Evolutionary conservation across 2,888 invertebrate species (phyloP), one percentile per base, ranked within the genome.

Genomic region (Orthosia gracilis): DNA sequence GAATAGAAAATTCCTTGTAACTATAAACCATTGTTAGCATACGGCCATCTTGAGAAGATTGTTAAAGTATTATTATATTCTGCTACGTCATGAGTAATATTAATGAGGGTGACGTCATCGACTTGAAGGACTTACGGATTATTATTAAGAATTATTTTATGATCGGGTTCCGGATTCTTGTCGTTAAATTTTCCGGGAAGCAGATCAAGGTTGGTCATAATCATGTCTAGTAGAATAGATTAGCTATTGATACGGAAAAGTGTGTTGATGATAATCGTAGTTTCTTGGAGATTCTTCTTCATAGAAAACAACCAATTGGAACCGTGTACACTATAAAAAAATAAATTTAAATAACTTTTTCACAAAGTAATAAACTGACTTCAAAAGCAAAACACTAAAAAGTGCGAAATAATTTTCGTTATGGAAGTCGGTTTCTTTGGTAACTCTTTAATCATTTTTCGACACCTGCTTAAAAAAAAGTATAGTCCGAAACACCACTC

Each of bases 31-130:
- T 83, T 80, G 69, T 80, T 52, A 69, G 47, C 58, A 52, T 45
- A 69, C 55, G 54, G 66, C 55, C 50, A 73, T 63, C 26, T 59
- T 73, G 45, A 73, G 57, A n/a, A 69, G 62, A 72, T 73, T 83
- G 74, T 63, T 58, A 18, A 83, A 69, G 68, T 61, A 82, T 54
- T 55, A 54, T 62, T 73, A 79, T 21, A 58, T 73, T 73, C 1
- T 66, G 84, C 80, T 47, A n/a, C 7, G 63, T 80, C 80, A 80
- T 58, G 62, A 58, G 12, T n/a, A 40, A 80, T 73, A 83, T 80
- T 83, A 80, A 80, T 83, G 65, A 57, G 13, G 18, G 26, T 73
- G 61, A 69, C 54, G 50, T 80, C 74, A 73, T 7, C 52, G n/a
- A 11, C 13, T 65, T 59, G 3, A 50, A 13, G 45, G 55, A 67